Percentiles rank a stretch among this genome's conserved stretches.
These are phyloP conservation scores for Callinectes sapidus DNA, from an alignment of 2,888 invertebrate species.

Conservation along the genomic window DNA sequence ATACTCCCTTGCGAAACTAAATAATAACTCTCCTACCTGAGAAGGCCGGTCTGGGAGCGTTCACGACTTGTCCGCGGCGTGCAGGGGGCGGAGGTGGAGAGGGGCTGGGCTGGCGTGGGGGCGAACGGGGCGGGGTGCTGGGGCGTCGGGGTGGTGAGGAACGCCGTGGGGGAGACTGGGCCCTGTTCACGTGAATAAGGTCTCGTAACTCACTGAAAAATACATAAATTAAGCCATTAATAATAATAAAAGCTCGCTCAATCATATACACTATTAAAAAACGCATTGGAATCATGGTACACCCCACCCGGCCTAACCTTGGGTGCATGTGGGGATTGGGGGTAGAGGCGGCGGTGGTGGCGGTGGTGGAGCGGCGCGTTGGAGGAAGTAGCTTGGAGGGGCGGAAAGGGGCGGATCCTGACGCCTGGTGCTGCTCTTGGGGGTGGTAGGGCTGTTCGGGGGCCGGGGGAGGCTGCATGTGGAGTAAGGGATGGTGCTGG, in stretches of 20 bases:
- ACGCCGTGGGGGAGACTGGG: background rate
- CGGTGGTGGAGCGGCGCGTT: background rate
- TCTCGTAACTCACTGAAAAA: background rate
- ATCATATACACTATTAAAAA: background rate
- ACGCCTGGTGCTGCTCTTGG: background rate
- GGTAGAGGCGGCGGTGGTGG: background rate
- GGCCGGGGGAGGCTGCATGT: background rate
- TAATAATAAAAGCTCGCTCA: background rate
- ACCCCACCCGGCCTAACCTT: background rate
- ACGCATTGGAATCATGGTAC: background rate
- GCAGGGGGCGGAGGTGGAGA: background rate
- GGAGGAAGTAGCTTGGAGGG: constrained; percentile 52
- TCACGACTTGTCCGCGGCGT: constrained; percentile 50
- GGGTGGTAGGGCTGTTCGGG: background rate
- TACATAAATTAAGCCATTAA: background rate
- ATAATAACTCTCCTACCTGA: constrained; percentile 27
- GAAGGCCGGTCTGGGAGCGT: constrained; percentile 47
- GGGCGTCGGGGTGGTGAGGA: background rate
- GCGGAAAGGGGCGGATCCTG: constrained; percentile 30
- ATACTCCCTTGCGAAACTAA: too few relatives aligned
- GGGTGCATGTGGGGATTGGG: background rate
- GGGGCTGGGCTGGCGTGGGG: background rate
- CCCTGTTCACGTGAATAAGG: background rate
- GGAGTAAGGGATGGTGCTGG: background rate
- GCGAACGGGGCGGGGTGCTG: background rate